Evolutionary conservation across 2,888 invertebrate species (phyloP).

Genomic region (Formica aserva): DNA sequence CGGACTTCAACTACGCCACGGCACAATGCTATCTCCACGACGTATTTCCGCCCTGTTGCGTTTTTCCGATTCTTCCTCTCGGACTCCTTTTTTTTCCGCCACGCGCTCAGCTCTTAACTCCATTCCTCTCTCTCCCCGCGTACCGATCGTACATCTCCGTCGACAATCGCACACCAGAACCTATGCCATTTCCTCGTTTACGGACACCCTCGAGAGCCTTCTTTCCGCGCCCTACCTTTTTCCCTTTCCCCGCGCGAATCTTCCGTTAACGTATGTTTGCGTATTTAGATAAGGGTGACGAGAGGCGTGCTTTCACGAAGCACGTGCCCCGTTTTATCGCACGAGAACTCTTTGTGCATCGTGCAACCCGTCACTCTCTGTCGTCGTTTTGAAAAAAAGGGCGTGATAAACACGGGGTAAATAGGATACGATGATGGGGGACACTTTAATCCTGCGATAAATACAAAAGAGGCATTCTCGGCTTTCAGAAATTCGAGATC

Average conservation of each 20-base stretch:
- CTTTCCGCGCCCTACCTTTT: slow-evolving; percentile 20
- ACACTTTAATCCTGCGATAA: slow-evolving; percentile 17
- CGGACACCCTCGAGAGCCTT: slow-evolving; percentile 55
- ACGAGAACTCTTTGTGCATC: slow-evolving; percentile 29
- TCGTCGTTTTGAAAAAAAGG: slow-evolving; percentile 46
- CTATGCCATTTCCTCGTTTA: slow-evolving; percentile 50
- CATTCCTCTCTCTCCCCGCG: slow-evolving; percentile 6
- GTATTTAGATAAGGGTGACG: slow-evolving; percentile 32
- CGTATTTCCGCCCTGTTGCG: slow-evolving; percentile 78
- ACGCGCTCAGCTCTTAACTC: slow-evolving; percentile 43
- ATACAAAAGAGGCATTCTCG: slow-evolving; percentile 13
- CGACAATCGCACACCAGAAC: slow-evolving; percentile 64
- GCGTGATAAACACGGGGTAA: slow-evolving; percentile 34
- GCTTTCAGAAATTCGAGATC: neutral
- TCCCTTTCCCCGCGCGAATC: slow-evolving; percentile 41
- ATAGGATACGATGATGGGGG: slow-evolving; percentile 22
- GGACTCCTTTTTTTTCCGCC: slow-evolving; percentile 55
- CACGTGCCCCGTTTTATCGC: slow-evolving; percentile 43
- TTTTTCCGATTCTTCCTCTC: slow-evolving; percentile 71
- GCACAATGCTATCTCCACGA: slow-evolving; percentile 74
- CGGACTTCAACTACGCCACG: slow-evolving; percentile 71
- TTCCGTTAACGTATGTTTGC: slow-evolving; percentile 58
- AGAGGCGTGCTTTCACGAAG: slow-evolving; percentile 33
- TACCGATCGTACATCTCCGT: slow-evolving; percentile 49
- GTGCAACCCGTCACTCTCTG: slow-evolving; percentile 35